Evolutionary conservation across 1,140 invertebrate genomes (phyloP).

Genomic region (Sminthurides bifidus): DNA sequence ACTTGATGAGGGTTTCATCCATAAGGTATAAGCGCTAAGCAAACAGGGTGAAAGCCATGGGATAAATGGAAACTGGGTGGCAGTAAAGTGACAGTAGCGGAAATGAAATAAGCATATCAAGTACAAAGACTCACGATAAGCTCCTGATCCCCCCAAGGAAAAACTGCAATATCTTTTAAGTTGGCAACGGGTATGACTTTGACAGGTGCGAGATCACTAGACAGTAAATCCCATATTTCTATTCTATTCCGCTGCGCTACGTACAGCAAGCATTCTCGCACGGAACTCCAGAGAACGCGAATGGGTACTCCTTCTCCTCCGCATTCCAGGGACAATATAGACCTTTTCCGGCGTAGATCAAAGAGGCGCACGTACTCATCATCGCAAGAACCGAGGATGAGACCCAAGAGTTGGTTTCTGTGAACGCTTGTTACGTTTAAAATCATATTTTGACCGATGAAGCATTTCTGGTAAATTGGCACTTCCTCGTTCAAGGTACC

Average conservation of each 20-base stretch:
- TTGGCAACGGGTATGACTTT: neutral
- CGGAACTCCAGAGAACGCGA: constrained; percentile 14
- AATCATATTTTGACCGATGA: constrained; percentile 3
- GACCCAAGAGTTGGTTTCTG: neutral
- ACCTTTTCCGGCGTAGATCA: constrained; percentile 1
- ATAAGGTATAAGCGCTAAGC: too few species aligned
- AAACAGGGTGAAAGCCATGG: too few species aligned
- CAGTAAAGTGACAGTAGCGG: too few species aligned
- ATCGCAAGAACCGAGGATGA: constrained; percentile 13
- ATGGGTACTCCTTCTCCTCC: constrained; percentile 6
- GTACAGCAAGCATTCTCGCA: constrained; percentile 14
- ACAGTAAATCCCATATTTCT: constrained; percentile 20
- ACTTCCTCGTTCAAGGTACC: constrained; percentile 10
- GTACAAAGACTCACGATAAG: neutral
- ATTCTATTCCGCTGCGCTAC: constrained; percentile 15
- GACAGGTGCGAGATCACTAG: constrained; percentile 14
- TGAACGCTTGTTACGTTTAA: constrained; percentile 4
- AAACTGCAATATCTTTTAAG: neutral
- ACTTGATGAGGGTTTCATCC: too few species aligned
- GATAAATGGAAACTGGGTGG: too few species aligned
- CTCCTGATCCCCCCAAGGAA: neutral
- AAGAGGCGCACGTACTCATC: constrained; percentile 18
- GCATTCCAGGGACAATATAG: constrained; percentile 14
- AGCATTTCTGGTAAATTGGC: constrained; percentile 6
- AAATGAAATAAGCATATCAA: too few species aligned